Evolutionary conservation across 35 echinoderm and acorn worm genomes (phyloP), one percentile per base, ranked within the genome.

Genomic region (Nesometra sesokonis): DNA sequence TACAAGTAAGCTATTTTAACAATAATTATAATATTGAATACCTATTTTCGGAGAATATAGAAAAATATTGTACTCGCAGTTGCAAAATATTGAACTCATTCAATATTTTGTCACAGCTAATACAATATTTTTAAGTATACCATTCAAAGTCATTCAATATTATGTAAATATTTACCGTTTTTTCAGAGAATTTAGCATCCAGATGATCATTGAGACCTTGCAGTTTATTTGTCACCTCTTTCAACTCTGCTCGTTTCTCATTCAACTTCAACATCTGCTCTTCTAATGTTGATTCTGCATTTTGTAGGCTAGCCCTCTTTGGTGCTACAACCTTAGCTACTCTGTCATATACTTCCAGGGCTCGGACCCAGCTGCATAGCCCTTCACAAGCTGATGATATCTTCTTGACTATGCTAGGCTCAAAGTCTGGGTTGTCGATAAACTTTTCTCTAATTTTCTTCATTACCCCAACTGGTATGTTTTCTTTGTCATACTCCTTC

Each of bases 321-420:
- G 96, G 96, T 23, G 96, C 96, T 27, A 99, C 96, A 52, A 99
- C 78, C 93, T 99, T 99, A 40, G 90, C 96, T 0, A 94, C 90
- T 84, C 93, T 94, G 86, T 99, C 96, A 92, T 99, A 99, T 3
- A 99, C 96, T 35, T 99, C 96, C 5, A 93, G 88, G 19, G 96
- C 96, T 79, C 83, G 86, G 0, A 99, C 96, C 96, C 96, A 99
- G 34, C 85, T 90, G 38, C 96, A 99, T 29, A 94, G 85, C 30
- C 96, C 92, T 78, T 94, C 90, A 88, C 90, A 92, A 17, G 96
- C 96, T 29, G 96, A 99, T 0, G 96, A 99, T 0, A 99, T 93
- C 80, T 99, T 94, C 31, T 83, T 88, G 81, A 94, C 89, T 13
- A 89, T 89, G 5, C 84, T 38, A 30, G 96, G 96, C 34, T 92